Base-by-base conservation (phyloP, 2,113 vertebrate genomes). In the Thalassoma bifasciatum region DNA sequence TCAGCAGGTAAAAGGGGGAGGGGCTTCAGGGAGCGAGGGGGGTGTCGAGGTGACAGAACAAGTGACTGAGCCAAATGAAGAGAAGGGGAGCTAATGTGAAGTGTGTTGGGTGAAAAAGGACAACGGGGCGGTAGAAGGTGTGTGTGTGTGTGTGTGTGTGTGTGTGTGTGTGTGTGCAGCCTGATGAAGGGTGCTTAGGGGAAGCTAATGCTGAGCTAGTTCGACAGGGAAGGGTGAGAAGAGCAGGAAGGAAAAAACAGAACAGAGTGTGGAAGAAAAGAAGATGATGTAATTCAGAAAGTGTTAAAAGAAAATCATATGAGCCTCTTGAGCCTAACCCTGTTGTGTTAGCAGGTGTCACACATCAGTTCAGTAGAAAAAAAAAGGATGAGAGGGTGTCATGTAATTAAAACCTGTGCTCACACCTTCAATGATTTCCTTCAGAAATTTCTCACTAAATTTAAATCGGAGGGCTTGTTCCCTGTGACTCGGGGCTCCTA, bases 31-130 rank as follows among this genome's bases (percentile, higher is more conserved):
- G 22, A 47, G 17, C 16, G 36, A n/a, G 42, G 44, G 44, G 44
- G 12, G 52, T 46, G 23, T 56, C 1, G 24, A 56, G 47, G 71
- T 68, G 83, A 87, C 75, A 80, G 72, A 63, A 66, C 71, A 46
- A 72, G 81, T 75, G 78, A 84, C n/a, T 30, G 61, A 74, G 62
- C 62, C 23, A 64, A 67, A 80, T 42, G 54, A 79, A 60, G 51
- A 56, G 42, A 74, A 40, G 69, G 58, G 68, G 85, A 86, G 75
- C 42, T 78, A 57, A 86, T 75, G 72, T 83, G 81, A 86, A 83
- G 75, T 63, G 79, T 77, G 81, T 67, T 67, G 8, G n/a, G 62
- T 19, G 23, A 49, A 61, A n/a, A 65, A 66, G 84, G 75, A 76
- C 65, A 64, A 58, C 46, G 22, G 64, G 52, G 52, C 42, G 49